Conservation (phyloP, 2,888 invertebrate genomes). For the Ptychoptera contaminata region DNA sequence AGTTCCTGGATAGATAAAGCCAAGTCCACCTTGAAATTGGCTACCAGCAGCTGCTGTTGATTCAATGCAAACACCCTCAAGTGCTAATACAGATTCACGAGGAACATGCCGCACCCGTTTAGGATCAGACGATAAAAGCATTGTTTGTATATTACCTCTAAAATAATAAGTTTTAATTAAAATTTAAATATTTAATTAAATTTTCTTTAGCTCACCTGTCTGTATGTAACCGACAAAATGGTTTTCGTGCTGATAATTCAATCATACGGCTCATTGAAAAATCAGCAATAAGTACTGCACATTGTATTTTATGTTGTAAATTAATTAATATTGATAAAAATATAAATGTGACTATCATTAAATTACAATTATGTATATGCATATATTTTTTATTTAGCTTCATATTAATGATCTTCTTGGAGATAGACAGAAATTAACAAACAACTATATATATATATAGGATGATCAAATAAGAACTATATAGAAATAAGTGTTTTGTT, state of each 20-base stretch:
- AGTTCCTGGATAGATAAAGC: constrained; percentile 51
- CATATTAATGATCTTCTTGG: too few species aligned
- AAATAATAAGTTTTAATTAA: not conserved
- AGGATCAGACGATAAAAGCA: constrained; percentile 40
- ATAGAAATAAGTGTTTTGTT: too few species aligned
- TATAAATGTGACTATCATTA: too few species aligned
- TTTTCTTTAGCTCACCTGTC: constrained; percentile 35
- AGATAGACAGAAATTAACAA: too few species aligned
- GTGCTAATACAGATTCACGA: constrained; percentile 39
- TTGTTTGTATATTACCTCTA: constrained; percentile 42
- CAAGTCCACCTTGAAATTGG: constrained; percentile 29
- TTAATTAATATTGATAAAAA: too few species aligned
- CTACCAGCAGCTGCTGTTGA: constrained; percentile 16
- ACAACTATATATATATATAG: too few species aligned
- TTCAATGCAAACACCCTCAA: constrained; percentile 39
- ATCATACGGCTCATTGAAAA: constrained; percentile 47
- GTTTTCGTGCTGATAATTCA: constrained; percentile 39
- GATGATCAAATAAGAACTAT: too few species aligned
- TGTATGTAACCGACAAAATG: constrained; percentile 42
- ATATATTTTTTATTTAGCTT: too few species aligned
- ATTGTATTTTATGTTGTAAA: not conserved
- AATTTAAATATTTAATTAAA: constrained; percentile 1
- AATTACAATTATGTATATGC: too few species aligned
- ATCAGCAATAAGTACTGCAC: constrained; percentile 41
- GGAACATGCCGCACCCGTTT: constrained; percentile 41